Percentiles rank a stretch among this genome's conserved stretches.
Conservation (phyloP, 2,797 vertebrate genomes). For the Oreortyx pictus region DNA sequence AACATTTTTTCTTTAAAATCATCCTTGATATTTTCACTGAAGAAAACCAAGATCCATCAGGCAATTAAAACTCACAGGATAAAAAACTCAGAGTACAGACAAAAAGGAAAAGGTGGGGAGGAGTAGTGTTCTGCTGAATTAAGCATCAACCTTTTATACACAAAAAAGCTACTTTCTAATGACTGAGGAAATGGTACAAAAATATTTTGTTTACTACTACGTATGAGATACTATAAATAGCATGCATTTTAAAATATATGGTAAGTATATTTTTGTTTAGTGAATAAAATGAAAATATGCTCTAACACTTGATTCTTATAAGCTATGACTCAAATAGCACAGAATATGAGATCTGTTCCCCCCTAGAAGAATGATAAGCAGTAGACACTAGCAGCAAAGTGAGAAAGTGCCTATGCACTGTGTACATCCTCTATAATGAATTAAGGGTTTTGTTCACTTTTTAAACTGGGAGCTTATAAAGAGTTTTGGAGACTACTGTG, state of each 20-base stretch:
- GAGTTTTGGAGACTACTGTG: neutral
- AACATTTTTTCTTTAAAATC: neutral
- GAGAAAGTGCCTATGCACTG: neutral
- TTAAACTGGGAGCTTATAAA: neutral
- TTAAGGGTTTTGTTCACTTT: conserved; percentile 41
- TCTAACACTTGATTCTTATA: neutral
- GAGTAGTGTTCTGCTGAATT: neutral
- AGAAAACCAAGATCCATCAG: neutral
- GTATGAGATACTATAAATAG: neutral
- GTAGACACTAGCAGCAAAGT: neutral
- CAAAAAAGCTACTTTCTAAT: neutral
- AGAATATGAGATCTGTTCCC: neutral
- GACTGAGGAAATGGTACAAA: neutral
- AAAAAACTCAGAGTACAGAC: neutral
- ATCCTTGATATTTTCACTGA: neutral
- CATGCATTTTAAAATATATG: neutral
- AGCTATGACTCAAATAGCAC: neutral
- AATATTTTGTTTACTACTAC: neutral
- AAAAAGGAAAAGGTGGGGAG: neutral
- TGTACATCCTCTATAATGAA: conserved; percentile 4
- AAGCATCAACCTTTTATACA: neutral
- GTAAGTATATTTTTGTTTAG: neutral
- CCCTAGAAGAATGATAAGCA: neutral
- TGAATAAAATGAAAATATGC: neutral
- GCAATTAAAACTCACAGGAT: neutral